Evolutionary conservation across 2,888 invertebrate species (phyloP).

Genomic region (Pachycephus smyrnensis): DNA sequence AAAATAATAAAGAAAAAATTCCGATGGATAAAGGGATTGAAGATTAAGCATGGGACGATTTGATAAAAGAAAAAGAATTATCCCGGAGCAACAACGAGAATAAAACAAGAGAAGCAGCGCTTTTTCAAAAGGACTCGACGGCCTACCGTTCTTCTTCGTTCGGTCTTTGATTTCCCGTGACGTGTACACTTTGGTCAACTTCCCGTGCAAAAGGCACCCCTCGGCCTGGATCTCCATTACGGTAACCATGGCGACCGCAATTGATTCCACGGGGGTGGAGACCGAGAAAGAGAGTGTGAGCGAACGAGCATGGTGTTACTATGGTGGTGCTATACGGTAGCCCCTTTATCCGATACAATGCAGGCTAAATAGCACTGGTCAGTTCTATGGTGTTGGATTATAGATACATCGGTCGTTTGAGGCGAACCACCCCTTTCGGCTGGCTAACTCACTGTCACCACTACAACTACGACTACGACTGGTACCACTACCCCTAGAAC

Average conservation of each 20-base stretch:
- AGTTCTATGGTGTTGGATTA: slow-evolving; percentile 60
- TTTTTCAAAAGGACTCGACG: slow-evolving; percentile 17
- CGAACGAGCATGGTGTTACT: slow-evolving; percentile 42
- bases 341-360: slow-evolving; percentile 60
- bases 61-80: neutral
- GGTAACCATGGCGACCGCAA: slow-evolving; percentile 65
- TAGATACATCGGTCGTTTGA: slow-evolving; percentile 63
- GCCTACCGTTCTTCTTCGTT: slow-evolving; percentile 33
- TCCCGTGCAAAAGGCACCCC: slow-evolving; percentile 60
- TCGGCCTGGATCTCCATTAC: slow-evolving; percentile 62
- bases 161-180: slow-evolving; percentile 54
- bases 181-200: slow-evolving; percentile 50
- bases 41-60: neutral
- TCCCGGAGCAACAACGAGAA: neutral
- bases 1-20: too few relatives aligned
- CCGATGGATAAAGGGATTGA: slow-evolving; percentile 16
- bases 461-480: neutral
- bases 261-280: slow-evolving; percentile 59
- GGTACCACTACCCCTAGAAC: too few relatives aligned
- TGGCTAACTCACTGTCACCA: neutral
- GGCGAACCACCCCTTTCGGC: slow-evolving; percentile 39
- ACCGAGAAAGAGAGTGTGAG: slow-evolving; percentile 18
- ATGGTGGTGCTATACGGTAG: slow-evolving; percentile 45
- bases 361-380: slow-evolving; percentile 60
- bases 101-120: slow-evolving; percentile 26